These are phyloP conservation scores for Leucania comma DNA, from an alignment of 2,888 invertebrate genomes.

Conservation along the genomic window DNA sequence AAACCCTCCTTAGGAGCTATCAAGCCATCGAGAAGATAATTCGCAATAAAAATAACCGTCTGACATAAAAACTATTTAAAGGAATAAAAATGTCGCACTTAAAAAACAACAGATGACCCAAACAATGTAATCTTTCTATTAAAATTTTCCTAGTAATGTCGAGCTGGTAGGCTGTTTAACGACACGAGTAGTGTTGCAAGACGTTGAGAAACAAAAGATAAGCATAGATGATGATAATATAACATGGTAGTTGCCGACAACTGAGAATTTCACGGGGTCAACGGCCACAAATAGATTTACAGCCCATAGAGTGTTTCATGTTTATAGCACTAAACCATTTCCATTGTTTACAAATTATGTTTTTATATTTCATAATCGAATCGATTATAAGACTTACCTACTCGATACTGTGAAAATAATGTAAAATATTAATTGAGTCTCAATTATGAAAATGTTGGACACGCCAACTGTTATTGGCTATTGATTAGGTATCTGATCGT, in stretches of 20 bases:
- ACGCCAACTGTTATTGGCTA: conserved; percentile 24
- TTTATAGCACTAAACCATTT: conserved; percentile 65
- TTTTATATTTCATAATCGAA: conserved; percentile 25
- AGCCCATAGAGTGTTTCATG: conserved; percentile 65
- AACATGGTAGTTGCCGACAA: conserved; percentile 62
- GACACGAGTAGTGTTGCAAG: conserved; percentile 60
- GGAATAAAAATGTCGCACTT: neutral
- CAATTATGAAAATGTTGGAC: conserved; percentile 24
- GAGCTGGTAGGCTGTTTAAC: conserved; percentile 29
- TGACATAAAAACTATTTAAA: neutral
- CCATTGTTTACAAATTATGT: conserved; percentile 49
- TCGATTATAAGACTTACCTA: neutral
- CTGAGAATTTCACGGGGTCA: conserved; percentile 73
- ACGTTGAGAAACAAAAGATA: conserved; percentile 74
- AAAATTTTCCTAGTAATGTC: conserved; percentile 20
- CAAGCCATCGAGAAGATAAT: neutral
- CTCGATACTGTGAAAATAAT: neutral
- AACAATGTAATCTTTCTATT: conserved; percentile 29
- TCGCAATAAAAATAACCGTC: neutral
- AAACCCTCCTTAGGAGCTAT: neutral
- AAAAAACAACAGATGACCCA: conserved; percentile 12
- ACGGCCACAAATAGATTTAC: conserved; percentile 73
- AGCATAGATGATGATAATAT: conserved; percentile 71
- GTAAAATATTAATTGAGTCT: conserved; percentile 10
- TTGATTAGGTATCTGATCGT: conserved; percentile 2